Percentiles rank a stretch among this genome's conserved stretches.
phyloP scores from a whole-genome alignment of 2,888 invertebrate genomes.

The Conistra vaccinii region DNA sequence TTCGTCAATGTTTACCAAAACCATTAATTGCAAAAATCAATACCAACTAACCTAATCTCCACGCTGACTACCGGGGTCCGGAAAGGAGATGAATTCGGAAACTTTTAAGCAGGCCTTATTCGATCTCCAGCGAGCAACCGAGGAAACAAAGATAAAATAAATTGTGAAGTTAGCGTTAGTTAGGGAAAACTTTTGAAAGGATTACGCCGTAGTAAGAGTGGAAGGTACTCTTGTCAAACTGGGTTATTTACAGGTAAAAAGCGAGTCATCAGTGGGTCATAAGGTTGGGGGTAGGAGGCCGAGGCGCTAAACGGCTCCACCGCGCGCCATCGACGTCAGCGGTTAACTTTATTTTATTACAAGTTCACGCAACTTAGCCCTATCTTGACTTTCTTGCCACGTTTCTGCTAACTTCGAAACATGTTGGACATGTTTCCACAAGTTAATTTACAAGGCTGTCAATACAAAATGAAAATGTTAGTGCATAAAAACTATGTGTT shows the following conservation, averaged over 20 bases:
- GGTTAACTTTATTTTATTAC: conserved; percentile 81
- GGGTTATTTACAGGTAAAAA: conserved; percentile 58
- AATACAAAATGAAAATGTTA: conserved; percentile 71
- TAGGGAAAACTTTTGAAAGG: conserved; percentile 65
- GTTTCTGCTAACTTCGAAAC: conserved; percentile 78
- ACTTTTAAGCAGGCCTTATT: conserved; percentile 66
- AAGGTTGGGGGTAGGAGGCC: conserved; percentile 31
- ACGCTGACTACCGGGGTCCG: conserved; percentile 42
- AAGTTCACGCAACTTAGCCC: conserved; percentile 77
- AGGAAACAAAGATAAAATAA: conserved; percentile 68
- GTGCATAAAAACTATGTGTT: conserved; percentile 58
- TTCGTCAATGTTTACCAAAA: conserved; percentile 19
- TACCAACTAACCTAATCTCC: conserved; percentile 56
- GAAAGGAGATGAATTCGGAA: conserved; percentile 65
- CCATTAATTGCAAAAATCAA: conserved; percentile 53
- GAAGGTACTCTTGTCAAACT: conserved; percentile 55
- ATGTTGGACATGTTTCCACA: conserved; percentile 79
- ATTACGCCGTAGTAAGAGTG: conserved; percentile 57
- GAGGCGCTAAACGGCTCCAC: conserved; percentile 58
- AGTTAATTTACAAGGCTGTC: conserved; percentile 77
- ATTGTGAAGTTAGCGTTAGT: conserved; percentile 66
- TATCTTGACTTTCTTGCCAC: conserved; percentile 79
- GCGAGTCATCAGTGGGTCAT: conserved; percentile 55
- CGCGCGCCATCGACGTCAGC: conserved; percentile 70
- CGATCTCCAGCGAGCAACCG: conserved; percentile 59